Percentiles rank a stretch among this genome's conserved stretches.
Conservation (phyloP, 2,113 vertebrate genomes). For the Eubucco bourcierii region DNA sequence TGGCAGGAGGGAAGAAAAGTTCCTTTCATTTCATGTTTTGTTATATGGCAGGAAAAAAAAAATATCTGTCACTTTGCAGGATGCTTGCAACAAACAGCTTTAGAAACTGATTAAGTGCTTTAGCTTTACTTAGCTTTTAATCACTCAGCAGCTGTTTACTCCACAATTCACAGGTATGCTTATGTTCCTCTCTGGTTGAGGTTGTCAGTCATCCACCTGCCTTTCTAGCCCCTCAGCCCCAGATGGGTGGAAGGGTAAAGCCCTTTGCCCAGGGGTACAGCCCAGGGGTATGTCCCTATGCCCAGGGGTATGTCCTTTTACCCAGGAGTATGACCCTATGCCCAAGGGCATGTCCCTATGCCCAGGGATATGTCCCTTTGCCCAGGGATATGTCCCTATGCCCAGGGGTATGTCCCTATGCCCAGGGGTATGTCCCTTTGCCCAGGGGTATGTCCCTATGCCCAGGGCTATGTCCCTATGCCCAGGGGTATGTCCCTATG, state of each 20-base stretch:
- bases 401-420: background rate
- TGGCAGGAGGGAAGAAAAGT: conserved; percentile 39
- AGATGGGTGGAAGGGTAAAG: background rate
- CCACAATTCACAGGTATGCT: conserved; percentile 10
- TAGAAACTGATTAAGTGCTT: conserved; percentile 60
- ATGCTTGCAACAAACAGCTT: conserved; percentile 60
- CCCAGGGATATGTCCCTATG: no score
- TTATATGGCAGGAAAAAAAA: conserved; percentile 48
- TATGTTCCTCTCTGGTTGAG: background rate
- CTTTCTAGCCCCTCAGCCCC: background rate
- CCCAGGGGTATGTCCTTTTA: accelerated
- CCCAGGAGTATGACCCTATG: no score
- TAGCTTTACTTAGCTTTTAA: conserved; percentile 62
- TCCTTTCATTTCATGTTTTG: conserved; percentile 51
- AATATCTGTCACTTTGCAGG: conserved; percentile 56
- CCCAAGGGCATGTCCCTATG: background rate
- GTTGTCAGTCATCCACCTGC: background rate
- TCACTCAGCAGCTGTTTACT: conserved; percentile 62
- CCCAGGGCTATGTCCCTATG: background rate
- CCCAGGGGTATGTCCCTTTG: accelerated
- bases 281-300: background rate
- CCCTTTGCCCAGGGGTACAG: no score
- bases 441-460: no score
- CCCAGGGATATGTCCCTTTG: accelerated
- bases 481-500: accelerated